Percentiles rank a stretch among this genome's conserved stretches.
phyloP scores from a whole-genome alignment of 35 echinoderm and acorn worm species.

The Diadema setosum region DNA sequence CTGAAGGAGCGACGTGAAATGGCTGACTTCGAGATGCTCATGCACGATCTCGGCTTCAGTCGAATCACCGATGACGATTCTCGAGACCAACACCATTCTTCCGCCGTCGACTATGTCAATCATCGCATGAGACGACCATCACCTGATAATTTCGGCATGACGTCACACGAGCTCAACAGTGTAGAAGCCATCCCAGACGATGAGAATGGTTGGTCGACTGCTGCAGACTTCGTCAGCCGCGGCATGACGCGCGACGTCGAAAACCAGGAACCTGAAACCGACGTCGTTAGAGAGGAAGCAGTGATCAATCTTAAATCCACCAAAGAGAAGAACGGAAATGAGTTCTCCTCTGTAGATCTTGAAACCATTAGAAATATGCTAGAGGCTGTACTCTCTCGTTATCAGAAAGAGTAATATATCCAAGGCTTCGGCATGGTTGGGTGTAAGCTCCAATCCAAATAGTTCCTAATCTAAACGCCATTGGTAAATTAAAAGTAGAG shows the following conservation, averaged over 20 bases:
- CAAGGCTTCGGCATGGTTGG: too few species aligned
- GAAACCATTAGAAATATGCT: neutral
- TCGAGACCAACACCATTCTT: neutral
- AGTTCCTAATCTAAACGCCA: too few species aligned
- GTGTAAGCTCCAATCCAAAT: too few species aligned
- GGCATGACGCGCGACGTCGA: neutral
- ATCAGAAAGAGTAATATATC: too few species aligned
- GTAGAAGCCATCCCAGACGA: too few species aligned
- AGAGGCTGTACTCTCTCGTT: neutral
- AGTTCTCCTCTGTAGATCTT: neutral
- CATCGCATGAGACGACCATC: neutral
- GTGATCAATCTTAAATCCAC: neutral
- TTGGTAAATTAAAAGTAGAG: too few species aligned
- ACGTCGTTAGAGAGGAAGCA: neutral
- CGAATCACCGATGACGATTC: neutral
- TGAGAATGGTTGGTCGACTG: neutral
- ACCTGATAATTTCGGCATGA: neutral
- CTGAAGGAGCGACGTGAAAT: neutral
- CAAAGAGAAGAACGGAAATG: neutral
- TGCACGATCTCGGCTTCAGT: neutral
- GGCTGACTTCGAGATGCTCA: neutral
- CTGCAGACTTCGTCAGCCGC: neutral
- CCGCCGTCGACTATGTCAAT: neutral
- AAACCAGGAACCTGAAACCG: neutral
- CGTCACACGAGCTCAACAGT: neutral